phyloP scores from a whole-genome alignment of 1,140 invertebrate genomes.

The Zeugodacus cucurbitae region DNA sequence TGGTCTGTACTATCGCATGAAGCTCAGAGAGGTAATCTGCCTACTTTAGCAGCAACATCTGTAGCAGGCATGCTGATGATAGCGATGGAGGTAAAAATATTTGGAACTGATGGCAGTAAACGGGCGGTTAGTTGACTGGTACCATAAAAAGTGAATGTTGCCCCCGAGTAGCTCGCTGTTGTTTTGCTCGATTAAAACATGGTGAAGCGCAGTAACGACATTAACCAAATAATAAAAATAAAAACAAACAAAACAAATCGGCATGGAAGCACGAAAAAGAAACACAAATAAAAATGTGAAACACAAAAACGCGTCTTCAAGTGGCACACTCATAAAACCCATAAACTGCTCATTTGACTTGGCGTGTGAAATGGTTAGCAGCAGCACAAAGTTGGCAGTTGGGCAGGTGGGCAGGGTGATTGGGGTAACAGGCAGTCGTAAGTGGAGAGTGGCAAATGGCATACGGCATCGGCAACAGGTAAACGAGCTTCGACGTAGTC shows the following conservation, averaged over 20 bases:
- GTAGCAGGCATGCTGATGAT: not conserved
- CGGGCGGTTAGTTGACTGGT: constrained; percentile 35
- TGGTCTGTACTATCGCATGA: not conserved
- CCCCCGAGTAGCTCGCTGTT: constrained; percentile 30
- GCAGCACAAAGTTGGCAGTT: constrained; percentile 30
- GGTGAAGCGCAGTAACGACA: constrained; percentile 30
- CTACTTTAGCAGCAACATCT: not conserved
- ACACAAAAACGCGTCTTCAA: constrained; percentile 40
- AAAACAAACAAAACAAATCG: constrained; percentile 28
- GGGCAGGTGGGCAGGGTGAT: constrained; percentile 8
- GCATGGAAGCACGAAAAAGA: constrained; percentile 40
- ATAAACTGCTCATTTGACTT: constrained; percentile 40
- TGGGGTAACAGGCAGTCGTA: not conserved
- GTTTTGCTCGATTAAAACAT: constrained; percentile 37
- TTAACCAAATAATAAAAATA: constrained; percentile 1
- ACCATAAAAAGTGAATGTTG: constrained; percentile 39
- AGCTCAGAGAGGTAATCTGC: not conserved
- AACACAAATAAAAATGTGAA: constrained; percentile 39
- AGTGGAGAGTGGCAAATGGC: constrained; percentile 10
- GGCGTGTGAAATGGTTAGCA: constrained; percentile 38
- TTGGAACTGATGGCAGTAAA: constrained; percentile 34
- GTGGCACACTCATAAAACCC: constrained; percentile 39
- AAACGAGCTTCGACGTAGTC: constrained; percentile 35
- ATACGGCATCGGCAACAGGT: not conserved
- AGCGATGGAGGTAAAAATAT: constrained; percentile 25